Percentiles rank a stretch among this genome's conserved stretches.
Evolutionary conservation across 2,888 invertebrate species (phyloP).

Genomic region (Hydroisotoma schaefferi): DNA sequence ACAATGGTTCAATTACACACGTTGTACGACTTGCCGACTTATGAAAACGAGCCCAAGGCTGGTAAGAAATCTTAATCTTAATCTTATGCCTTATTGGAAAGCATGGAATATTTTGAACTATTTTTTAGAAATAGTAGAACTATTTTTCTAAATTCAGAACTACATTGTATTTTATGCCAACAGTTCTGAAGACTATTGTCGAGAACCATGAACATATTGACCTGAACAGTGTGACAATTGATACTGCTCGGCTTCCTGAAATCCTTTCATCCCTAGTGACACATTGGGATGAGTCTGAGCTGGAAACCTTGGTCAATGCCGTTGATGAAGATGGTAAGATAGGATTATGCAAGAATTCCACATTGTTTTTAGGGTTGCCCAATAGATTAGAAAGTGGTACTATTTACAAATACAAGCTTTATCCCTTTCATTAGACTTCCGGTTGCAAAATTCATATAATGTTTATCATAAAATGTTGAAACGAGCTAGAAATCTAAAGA

Average conservation of each 20-base stretch:
- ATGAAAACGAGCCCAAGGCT: conserved; percentile 5
- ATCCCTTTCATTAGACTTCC: no score
- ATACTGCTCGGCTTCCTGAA: conserved; percentile 36
- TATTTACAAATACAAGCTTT: not conserved
- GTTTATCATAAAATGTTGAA: no score
- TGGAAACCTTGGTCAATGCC: conserved; percentile 32
- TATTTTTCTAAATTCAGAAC: no score
- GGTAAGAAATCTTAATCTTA: not conserved
- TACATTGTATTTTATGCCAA: conserved; percentile 9
- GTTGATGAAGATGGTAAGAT: conserved; percentile 38
- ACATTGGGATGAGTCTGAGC: conserved; percentile 34
- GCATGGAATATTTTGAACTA: not conserved
- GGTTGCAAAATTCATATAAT: no score
- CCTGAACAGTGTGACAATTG: conserved; percentile 36
- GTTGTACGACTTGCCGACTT: conserved; percentile 3
- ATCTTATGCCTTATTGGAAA: not conserved
- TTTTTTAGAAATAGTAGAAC: not conserved
- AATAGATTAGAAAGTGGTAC: not conserved
- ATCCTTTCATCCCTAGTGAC: conserved; percentile 37
- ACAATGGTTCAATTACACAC: conserved; percentile 5
- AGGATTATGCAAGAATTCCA: not conserved
- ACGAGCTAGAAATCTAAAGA: no score
- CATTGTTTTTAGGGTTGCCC: not conserved
- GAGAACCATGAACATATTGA: conserved; percentile 33
- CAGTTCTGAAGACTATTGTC: conserved; percentile 36